A percentile compares a stretch with the other conserved stretches of the same genome.
Evolutionary conservation across 2,113 vertebrate species (phyloP).

Genomic region (Thunnus thynnus): DNA sequence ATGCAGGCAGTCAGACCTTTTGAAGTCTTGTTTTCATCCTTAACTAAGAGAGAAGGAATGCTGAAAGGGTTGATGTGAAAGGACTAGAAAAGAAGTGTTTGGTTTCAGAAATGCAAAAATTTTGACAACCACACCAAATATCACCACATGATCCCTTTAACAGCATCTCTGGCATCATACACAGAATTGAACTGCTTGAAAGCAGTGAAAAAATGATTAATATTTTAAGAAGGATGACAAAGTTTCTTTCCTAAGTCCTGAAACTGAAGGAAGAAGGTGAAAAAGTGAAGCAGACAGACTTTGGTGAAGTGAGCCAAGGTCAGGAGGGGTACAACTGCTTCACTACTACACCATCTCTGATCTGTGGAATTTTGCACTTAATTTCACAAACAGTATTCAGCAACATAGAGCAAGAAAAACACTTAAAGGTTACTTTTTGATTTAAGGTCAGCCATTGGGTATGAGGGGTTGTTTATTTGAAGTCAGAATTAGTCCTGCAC

Average conservation of each 20-base stretch:
- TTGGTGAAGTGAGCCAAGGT: conserved; percentile 1
- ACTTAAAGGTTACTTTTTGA: neutral
- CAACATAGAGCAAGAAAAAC: neutral
- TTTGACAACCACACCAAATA: conserved; percentile 7
- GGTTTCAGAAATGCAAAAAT: neutral
- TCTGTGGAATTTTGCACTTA: neutral
- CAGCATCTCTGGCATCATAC: conserved; percentile 3
- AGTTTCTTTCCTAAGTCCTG: neutral
- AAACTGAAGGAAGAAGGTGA: neutral
- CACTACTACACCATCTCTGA: neutral
- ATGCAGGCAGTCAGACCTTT: neutral
- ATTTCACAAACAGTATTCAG: conserved; percentile 1
- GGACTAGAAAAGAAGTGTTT: neutral
- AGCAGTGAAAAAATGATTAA: neutral
- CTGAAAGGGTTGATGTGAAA: conserved; percentile 2
- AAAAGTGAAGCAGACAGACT: neutral
- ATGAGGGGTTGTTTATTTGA: neutral
- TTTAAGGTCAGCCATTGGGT: neutral
- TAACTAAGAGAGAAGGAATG: neutral
- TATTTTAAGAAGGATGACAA: neutral
- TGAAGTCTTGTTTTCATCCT: neutral
- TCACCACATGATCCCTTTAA: neutral
- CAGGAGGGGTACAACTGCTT: neutral
- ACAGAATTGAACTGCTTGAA: neutral
- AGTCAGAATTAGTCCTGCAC: neutral